Evolutionary conservation across 1,140 invertebrate genomes (phyloP), one percentile per base, ranked within the genome.

Genomic region (Megalopta genalis): DNA sequence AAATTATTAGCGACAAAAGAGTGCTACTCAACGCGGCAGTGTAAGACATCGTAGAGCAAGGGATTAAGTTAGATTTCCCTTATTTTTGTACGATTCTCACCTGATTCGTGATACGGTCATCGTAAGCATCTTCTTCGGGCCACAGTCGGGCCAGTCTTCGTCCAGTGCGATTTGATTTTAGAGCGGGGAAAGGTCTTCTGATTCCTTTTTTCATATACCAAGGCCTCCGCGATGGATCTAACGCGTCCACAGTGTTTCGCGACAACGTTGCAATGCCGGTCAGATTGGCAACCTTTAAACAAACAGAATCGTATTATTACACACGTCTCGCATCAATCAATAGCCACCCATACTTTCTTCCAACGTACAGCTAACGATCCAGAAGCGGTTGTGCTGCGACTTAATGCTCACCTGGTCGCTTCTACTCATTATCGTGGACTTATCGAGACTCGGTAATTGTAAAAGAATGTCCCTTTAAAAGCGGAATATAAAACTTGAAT

Each of bases 31-130:
- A 32, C 32, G 32, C 4, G 32, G 32, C 32, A 32, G 32, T 4
- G 32, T 4, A 32, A 32, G 32, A 32, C 1, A 32, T 32, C 32
- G 1, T 32, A 32, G 32, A 32, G 4, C 32, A 4, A 32, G 32
- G 32, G 32, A 32, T n/a, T n/a, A n/a, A n/a, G n/a, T n/a, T n/a
- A n/a, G 32, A 32, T 32, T 32, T 4, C 4, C 4, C 32, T 46
- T 46, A 46, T 46, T 12, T 46, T 14, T 12, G 25, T 4, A n/a
- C 7, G 8, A 65, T 25, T 23, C 63, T 85, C 88, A 93, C 92
- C 87, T 95, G 94, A 87, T 97, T 95, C 1, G 95, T 94, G 7
- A 98, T 95, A 68, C 97, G 94, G 93, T 96, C 96, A 74, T 91
- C 91, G 52, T 93, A 86, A 52, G 87, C 85, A 80, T 92, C 91